Percentiles rank a stretch among this genome's conserved stretches.
phyloP scores from a whole-genome alignment of 2,888 invertebrate genomes.

The Troilus luridus region DNA sequence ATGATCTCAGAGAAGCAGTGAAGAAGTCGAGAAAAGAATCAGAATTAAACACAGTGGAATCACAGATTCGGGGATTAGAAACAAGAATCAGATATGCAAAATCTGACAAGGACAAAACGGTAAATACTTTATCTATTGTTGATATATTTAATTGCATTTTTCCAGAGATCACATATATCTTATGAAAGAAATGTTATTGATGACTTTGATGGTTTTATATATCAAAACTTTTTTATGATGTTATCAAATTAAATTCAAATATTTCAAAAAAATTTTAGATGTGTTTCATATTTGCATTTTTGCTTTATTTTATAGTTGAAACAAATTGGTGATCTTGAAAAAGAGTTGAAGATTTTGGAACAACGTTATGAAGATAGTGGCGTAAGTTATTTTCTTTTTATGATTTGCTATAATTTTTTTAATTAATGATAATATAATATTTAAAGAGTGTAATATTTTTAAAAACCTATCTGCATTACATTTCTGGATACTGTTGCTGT shows the following conservation, averaged over 20 bases:
- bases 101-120: slow-evolving; percentile 91
- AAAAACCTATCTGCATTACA: no score
- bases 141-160: neutral
- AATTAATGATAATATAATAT: neutral
- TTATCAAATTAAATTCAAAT: neutral
- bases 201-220: neutral
- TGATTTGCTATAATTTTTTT: neutral
- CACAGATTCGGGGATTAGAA: slow-evolving; percentile 95
- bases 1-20: slow-evolving; percentile 93
- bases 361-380: slow-evolving; percentile 79
- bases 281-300: slow-evolving; percentile 56
- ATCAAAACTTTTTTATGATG: neutral
- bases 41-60: slow-evolving; percentile 96
- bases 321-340: slow-evolving; percentile 75
- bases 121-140: slow-evolving; percentile 69
- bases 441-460: neutral
- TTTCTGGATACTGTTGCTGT: no score
- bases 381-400: slow-evolving; percentile 70
- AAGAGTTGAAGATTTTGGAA: slow-evolving; percentile 77
- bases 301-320: slow-evolving; percentile 64
- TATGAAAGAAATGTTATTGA: neutral
- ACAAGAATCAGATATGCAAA: slow-evolving; percentile 93
- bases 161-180: neutral
- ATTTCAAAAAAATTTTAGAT: slow-evolving; percentile 35
- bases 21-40: slow-evolving; percentile 98